Evolutionary conservation across 2,797 vertebrate species (phyloP).

Genomic region (Urophycis tenuis): DNA sequence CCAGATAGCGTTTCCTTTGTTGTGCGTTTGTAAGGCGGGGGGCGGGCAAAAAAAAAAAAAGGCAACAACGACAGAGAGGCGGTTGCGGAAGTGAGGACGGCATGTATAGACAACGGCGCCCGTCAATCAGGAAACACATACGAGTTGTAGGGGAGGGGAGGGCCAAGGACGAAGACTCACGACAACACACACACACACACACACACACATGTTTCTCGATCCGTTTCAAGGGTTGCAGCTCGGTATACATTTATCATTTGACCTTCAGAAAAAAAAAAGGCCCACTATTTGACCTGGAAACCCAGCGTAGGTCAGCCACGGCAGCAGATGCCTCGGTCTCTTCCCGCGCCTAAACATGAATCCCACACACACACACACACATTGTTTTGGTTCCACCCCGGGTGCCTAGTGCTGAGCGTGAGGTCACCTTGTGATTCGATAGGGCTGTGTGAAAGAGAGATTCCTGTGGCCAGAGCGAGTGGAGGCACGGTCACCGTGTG

Average conservation of each 20-base stretch:
- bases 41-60: too few relatives aligned
- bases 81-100: neutral
- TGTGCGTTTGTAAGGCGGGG: neutral
- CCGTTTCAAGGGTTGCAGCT: too few relatives aligned
- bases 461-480: too few relatives aligned
- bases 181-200: too few relatives aligned
- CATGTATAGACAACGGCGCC: neutral
- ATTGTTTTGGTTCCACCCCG: too few relatives aligned
- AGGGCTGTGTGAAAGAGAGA: too few relatives aligned
- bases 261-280: neutral
- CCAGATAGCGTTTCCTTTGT: neutral
- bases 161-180: too few relatives aligned
- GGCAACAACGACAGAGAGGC: neutral
- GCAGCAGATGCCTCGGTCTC: neutral
- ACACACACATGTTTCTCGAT: too few relatives aligned
- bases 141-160: neutral
- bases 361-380: neutral
- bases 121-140: neutral
- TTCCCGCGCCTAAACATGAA: neutral
- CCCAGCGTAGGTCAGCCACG: neutral
- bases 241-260: neutral
- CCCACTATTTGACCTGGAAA: too few relatives aligned
- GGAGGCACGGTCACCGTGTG: conserved; percentile 19
- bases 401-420: too few relatives aligned
- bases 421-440: too few relatives aligned